These are phyloP conservation scores for Paracentrotus lividus DNA, from an alignment of 53 echinoderm and acorn worm genomes.

Conservation along the genomic window DNA sequence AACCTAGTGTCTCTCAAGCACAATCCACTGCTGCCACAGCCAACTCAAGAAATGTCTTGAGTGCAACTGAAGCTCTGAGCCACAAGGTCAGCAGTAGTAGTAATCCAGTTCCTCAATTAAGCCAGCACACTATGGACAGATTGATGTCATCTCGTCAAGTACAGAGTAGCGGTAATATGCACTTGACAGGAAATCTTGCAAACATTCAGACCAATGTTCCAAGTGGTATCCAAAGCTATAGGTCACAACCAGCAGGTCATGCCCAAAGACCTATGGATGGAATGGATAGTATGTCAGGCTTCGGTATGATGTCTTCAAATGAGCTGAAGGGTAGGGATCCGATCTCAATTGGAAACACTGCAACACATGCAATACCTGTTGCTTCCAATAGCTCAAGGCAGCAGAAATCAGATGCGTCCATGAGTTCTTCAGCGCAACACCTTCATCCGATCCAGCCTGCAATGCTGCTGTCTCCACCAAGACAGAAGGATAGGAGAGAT, in stretches of 20 bases:
- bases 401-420: neutral
- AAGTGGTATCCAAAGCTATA: neutral
- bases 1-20: neutral
- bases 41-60: neutral
- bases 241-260: neutral
- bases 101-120: conserved; percentile 43
- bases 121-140: conserved; percentile 60
- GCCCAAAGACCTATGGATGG: neutral
- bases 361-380: neutral
- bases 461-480: conserved; percentile 63
- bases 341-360: neutral
- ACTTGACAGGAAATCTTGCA: neutral
- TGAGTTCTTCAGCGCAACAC: neutral
- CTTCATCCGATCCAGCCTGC: conserved; percentile 59
- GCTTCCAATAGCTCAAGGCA: neutral
- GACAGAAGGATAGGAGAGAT: conserved; percentile 67
- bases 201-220: conserved; percentile 48
- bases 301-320: neutral
- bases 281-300: neutral
- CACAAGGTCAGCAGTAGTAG: neutral
- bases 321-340: neutral
- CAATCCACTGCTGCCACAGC: neutral
- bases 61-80: neutral
- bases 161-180: neutral
- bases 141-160: neutral